Evolutionary conservation across 2,888 invertebrate genomes (phyloP), one percentile per base, ranked within the genome.

Genomic region (Gymnoscelis rufifasciata): DNA sequence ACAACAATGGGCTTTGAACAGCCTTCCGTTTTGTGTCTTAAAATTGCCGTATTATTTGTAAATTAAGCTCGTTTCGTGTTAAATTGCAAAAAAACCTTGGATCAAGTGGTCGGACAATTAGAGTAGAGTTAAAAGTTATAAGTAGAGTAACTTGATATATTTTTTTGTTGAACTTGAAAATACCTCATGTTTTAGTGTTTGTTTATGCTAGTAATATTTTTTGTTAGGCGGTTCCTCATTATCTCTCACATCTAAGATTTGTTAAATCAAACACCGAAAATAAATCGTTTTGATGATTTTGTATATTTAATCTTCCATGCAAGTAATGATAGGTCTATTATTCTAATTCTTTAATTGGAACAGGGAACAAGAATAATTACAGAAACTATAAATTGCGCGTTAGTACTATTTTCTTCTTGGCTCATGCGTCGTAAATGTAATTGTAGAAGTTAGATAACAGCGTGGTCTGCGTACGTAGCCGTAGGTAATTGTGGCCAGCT

Each of bases 401-500:
- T 10, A 3, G 6, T 10, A 15, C 7, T 36, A 19, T 35, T 12
- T 23, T 35, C 26, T 28, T 27, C 31, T 35, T 28, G 31, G 38
- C 12, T n/a, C 11, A n/a, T 47, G 8, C 35, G 28, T 45, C 28
- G 24, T 14, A 19, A 19, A 35, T 38, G 42, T 51, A 47, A 52
- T 47, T 41, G 45, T 42, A 52, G 49, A 46, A 47, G 36, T 53
- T 52, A 48, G 43, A 53, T 56, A 53, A 49, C 51, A 11, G 35
- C 54, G 55, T 28, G 48, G 58, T 54, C 45, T 49, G 48, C 23
- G 28, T 40, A 35, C 35, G 36, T 43, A 51, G 52, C 37, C 43
- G 44, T 46, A 64, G 62, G 59, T 64, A 56, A 41, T 52, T 67
- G 72, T 53, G 71, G 70, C 68, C 52, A 60, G 45, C 40, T 55